Evolutionary conservation across 2,113 vertebrate species (phyloP).

Genomic region (Cyprinodon brontotheroides): DNA sequence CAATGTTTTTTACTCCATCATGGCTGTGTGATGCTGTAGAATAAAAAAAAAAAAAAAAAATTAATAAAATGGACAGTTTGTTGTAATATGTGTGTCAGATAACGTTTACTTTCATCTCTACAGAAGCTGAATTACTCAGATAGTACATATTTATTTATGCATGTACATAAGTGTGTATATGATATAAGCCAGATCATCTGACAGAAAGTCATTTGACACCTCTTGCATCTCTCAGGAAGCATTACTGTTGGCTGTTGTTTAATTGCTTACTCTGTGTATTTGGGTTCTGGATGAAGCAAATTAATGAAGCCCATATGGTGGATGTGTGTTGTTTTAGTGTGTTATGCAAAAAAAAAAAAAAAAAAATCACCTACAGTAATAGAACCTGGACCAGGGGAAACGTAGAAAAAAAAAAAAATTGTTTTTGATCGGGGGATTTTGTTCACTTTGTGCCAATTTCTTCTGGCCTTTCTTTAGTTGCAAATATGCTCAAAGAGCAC

Average conservation of each 20-base stretch:
- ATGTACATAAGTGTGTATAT: conserved; percentile 38
- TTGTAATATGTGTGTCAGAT: conserved; percentile 18
- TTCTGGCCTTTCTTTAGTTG: conserved; percentile 1
- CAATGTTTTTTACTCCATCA: conserved; percentile 6
- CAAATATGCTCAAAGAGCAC: neutral
- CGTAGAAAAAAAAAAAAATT: no score
- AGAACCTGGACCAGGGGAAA: neutral
- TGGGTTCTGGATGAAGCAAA: conserved; percentile 13
- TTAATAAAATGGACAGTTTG: conserved; percentile 27
- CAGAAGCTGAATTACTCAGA: conserved; percentile 36
- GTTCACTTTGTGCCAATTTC: conserved; percentile 31
- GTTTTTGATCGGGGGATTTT: neutral
- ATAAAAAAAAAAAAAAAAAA: conserved; percentile 19
- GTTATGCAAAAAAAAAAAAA: neutral
- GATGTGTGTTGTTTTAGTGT: conserved; percentile 17
- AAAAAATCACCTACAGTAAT: conserved; percentile 2
- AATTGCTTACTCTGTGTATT: conserved; percentile 1
- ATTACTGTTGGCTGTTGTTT: conserved; percentile 32
- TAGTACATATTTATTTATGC: conserved; percentile 39
- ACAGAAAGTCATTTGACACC: conserved; percentile 42
- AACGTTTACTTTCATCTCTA: conserved; percentile 27
- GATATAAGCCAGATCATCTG: conserved; percentile 41
- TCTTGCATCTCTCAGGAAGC: conserved; percentile 49
- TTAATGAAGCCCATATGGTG: conserved; percentile 10
- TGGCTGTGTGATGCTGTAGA: conserved; percentile 13